Base-by-base conservation (phyloP, 2,113 vertebrate species). In the Hippocampus zosterae region DNA sequence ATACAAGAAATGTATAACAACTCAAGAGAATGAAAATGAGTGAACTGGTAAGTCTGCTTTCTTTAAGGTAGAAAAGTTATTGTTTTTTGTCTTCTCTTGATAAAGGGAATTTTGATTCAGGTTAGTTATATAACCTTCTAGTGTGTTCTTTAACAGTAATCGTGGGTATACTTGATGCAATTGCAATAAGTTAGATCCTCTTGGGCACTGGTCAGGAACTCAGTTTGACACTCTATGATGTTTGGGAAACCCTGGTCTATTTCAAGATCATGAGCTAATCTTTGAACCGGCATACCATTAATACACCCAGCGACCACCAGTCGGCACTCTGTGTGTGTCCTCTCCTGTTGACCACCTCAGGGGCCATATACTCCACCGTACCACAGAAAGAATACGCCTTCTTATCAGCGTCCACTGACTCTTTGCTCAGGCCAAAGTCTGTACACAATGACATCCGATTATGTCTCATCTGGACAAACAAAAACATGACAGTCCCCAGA, bases 401-500 rank as follows among this genome's bases (percentile, higher is more conserved):
- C 91, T 96, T 96, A 91, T 98, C 96, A 88, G 95, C 94, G 90
- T 98, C 96, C 87, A 98, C 97, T 62, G 97, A 97, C 92, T 98
- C 96, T 93, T 98, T 98, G 92, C 97, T 98, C 90, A 98, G 93
- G 88, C 97, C 96, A 91, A 98, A 99, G 91, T 99, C 97, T 99
- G 90, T 61, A 89, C 63, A 44, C 66, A 84, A 77, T 18, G n/a
- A 65, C 63, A 65, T 48, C 41, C 42, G 23, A 65, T 65, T 65
- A 65, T 44, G 63, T 65, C 41, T 46, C 63, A 48, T 65, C 7
- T 16, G 42, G 42, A 46, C 41, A 48, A 46, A 65, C 63, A 46
- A 46, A 65, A 65, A 27, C 23, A 44, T 65, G 23, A 46, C 23
- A 23, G 41, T 25, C 42, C 23, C 42, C 42, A 65, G 13, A 65